phyloP scores from a whole-genome alignment of 2,113 vertebrate species.

The Arizona elegans region DNA sequence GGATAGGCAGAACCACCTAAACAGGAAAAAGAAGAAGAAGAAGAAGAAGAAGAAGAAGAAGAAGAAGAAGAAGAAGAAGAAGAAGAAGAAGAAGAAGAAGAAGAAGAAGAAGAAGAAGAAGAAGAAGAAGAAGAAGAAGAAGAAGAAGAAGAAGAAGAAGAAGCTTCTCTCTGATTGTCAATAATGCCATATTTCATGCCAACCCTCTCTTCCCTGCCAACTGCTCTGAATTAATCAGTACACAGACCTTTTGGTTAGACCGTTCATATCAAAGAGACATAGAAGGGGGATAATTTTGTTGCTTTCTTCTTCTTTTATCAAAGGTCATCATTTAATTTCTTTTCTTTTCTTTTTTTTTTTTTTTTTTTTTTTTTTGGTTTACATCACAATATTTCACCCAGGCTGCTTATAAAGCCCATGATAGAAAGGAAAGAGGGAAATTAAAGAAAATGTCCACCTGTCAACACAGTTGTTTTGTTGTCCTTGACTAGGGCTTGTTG shows the following conservation, averaged over 20 bases:
- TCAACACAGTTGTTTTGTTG: not conserved
- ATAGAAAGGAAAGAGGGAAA: not conserved
- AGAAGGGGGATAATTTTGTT: not conserved
- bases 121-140: too few species aligned
- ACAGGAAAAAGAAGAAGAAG: too few species aligned
- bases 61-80: too few species aligned
- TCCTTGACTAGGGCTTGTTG: not conserved
- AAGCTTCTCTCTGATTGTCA: not conserved
- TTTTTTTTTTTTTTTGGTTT: too few species aligned
- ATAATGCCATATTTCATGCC: not conserved
- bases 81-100: too few species aligned
- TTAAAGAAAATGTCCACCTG: not conserved
- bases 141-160: too few species aligned
- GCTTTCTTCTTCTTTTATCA: not conserved
- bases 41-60: too few species aligned
- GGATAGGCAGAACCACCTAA: not conserved
- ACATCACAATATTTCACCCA: not conserved
- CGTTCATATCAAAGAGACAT: not conserved
- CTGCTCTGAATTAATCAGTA: not conserved
- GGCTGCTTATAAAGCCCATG: not conserved
- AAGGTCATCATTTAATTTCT: not conserved
- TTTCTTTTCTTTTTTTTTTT: too few species aligned
- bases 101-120: too few species aligned
- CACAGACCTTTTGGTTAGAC: not conserved
- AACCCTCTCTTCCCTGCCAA: not conserved